Evolutionary conservation across 2,113 vertebrate species (phyloP).

Genomic region (Serinus canaria): DNA sequence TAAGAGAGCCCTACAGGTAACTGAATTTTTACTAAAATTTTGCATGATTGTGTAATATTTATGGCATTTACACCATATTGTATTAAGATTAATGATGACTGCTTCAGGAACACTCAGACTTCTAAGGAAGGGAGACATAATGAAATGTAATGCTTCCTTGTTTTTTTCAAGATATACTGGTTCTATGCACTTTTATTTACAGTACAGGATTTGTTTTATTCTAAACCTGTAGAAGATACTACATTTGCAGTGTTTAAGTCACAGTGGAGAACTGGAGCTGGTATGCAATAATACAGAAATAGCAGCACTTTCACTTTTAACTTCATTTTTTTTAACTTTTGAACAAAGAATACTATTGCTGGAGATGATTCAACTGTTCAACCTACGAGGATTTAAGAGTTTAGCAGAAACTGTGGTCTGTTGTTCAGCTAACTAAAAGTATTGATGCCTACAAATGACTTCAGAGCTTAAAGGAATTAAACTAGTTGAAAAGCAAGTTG

Average conservation of each 20-base stretch:
- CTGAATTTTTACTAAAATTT: neutral
- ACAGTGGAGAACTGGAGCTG: neutral
- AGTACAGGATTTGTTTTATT: neutral
- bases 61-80: neutral
- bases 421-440: neutral
- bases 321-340: neutral
- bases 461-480: constrained; percentile 13
- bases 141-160: neutral
- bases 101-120: neutral
- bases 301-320: neutral
- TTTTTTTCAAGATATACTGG: neutral
- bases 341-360: neutral
- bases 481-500: neutral
- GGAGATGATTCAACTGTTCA: neutral
- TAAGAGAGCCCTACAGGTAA: neutral
- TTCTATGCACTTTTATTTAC: neutral
- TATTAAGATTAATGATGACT: neutral
- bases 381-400: neutral
- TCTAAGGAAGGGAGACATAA: neutral
- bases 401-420: neutral
- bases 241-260: neutral
- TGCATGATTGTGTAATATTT: neutral
- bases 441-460: neutral
- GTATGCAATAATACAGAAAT: neutral
- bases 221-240: neutral